A percentile compares a stretch with the other conserved stretches of the same genome.
phyloP scores from a whole-genome alignment of 2,888 invertebrate species.

The Protodeltote pygarga region DNA sequence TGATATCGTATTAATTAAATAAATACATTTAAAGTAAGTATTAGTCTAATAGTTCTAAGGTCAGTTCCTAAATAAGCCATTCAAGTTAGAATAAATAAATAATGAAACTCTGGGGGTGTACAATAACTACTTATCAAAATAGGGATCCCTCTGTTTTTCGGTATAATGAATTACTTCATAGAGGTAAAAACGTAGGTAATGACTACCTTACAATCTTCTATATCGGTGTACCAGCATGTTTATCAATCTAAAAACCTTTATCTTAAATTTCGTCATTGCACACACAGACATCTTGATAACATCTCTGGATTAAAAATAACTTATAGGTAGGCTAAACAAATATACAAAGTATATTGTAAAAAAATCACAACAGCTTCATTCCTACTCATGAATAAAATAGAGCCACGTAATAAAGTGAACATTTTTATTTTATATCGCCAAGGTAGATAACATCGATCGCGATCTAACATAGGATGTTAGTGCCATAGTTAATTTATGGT shows the following conservation, averaged over 20 bases:
- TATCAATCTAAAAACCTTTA: conserved; percentile 25
- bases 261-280: conserved; percentile 24
- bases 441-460: not conserved
- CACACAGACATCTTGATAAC: conserved; percentile 22
- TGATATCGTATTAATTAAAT: not conserved
- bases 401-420: no score
- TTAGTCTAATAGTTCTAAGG: no score
- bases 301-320: conserved; percentile 4
- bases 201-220: not conserved
- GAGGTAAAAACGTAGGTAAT: not conserved
- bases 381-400: no score
- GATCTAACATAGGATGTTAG: conserved; percentile 35
- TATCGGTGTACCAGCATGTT: not conserved
- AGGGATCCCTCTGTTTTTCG: no score
- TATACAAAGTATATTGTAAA: conserved; percentile 6
- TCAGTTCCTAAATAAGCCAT: no score
- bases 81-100: no score
- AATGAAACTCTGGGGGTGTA: no score
- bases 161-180: not conserved
- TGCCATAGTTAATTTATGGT: conserved; percentile 34
- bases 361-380: no score
- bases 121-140: no score
- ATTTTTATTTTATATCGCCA: not conserved
- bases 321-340: conserved; percentile 4
- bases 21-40: not conserved